Evolutionary conservation across 2,113 vertebrate genomes (phyloP).

Genomic region (Podocnemis expansa): DNA sequence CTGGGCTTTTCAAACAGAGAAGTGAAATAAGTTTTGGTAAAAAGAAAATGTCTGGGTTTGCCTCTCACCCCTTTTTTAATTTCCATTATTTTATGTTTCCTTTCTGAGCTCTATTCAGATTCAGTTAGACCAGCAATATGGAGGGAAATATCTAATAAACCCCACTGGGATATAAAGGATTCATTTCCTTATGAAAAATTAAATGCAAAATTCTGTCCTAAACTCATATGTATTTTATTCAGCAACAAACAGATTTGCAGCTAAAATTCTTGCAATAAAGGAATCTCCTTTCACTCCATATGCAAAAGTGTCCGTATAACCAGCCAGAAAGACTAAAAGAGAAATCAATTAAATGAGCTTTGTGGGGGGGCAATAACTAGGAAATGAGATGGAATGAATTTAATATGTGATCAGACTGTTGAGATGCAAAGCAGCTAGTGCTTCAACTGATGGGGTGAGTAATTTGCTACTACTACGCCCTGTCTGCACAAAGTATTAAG

Average conservation of each 20-base stretch:
- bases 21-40: background rate
- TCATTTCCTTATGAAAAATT: background rate
- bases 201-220: background rate
- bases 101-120: background rate
- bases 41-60: background rate
- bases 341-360: background rate
- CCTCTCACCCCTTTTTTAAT: background rate
- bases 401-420: background rate
- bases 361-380: background rate
- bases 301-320: background rate
- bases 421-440: background rate
- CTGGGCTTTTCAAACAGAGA: background rate
- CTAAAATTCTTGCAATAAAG: too few species aligned
- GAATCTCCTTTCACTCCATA: too few species aligned
- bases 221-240: background rate
- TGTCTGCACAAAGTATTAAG: background rate
- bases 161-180: background rate
- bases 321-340: background rate
- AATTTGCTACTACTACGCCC: background rate
- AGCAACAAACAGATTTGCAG: too few species aligned
- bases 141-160: background rate
- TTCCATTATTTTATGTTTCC: background rate
- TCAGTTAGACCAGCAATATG: background rate
- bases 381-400: background rate
- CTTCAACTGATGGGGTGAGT: background rate